phyloP scores from a whole-genome alignment of 2,113 vertebrate species.

The Pholis gunnellus region DNA sequence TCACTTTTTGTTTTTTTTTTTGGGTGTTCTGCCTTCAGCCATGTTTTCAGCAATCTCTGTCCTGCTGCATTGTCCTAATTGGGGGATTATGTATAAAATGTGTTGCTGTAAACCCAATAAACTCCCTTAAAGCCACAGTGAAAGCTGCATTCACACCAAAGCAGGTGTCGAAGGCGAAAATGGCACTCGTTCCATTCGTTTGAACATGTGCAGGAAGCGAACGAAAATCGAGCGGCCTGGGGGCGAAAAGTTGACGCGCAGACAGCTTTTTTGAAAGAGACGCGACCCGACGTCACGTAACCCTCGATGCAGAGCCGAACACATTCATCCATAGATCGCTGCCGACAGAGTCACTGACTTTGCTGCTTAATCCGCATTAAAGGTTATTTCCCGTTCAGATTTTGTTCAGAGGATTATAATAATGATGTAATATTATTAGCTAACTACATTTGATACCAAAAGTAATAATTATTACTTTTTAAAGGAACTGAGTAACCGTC shows the following conservation, averaged over 20 bases:
- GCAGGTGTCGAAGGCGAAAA: not conserved
- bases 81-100: not conserved
- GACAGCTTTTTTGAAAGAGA: no score
- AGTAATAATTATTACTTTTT: not conserved
- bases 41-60: not conserved
- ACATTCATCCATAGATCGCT: not conserved
- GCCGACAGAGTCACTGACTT: not conserved
- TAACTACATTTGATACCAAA: not conserved
- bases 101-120: not conserved
- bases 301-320: not conserved
- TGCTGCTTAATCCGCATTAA: not conserved
- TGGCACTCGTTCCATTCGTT: not conserved
- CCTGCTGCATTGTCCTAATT: not conserved
- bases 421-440: not conserved
- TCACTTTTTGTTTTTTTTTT: no score
- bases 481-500: not conserved
- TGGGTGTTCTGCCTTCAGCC: no score
- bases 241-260: not conserved
- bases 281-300: no score
- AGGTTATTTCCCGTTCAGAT: not conserved
- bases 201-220: not conserved
- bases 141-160: not conserved
- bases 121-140: not conserved
- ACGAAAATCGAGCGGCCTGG: not conserved
- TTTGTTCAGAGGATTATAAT: not conserved